These are phyloP conservation scores for Phaedon cochleariae DNA, from an alignment of 2,888 invertebrate species.

Conservation along the genomic window DNA sequence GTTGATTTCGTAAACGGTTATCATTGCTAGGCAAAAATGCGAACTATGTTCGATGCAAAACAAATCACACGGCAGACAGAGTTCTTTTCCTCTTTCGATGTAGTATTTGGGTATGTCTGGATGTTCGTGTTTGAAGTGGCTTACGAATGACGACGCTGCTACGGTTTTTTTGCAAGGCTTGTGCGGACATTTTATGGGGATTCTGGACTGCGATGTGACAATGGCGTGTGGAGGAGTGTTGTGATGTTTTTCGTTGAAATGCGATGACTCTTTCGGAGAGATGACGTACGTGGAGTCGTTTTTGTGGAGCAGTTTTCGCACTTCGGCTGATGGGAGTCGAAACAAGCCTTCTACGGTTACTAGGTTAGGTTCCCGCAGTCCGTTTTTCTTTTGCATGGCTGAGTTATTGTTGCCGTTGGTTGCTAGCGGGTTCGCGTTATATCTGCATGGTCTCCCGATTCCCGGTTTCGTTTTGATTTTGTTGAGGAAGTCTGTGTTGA, in stretches of 20 bases:
- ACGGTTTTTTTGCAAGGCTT: slow-evolving; percentile 55
- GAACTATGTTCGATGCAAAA: slow-evolving; percentile 47
- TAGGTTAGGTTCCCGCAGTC: slow-evolving; percentile 12
- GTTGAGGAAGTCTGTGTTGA: slow-evolving; percentile 49
- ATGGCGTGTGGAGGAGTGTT: slow-evolving; percentile 15
- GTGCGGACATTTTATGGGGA: slow-evolving; percentile 55
- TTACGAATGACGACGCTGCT: slow-evolving; percentile 53
- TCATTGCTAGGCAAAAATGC: slow-evolving; percentile 53
- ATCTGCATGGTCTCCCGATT: slow-evolving; percentile 54
- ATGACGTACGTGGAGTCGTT: slow-evolving; percentile 2
- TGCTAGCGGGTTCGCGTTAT: slow-evolving; percentile 39
- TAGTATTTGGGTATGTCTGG: slow-evolving; percentile 48
- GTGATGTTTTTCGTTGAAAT: slow-evolving; percentile 15
- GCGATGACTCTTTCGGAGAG: too few relatives aligned
- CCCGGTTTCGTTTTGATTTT: slow-evolving; percentile 55
- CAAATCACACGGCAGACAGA: slow-evolving; percentile 50
- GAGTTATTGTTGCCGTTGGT: slow-evolving; percentile 20
- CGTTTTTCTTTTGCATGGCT: slow-evolving; percentile 22
- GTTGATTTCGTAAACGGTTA: slow-evolving; percentile 53
- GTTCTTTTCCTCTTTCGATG: slow-evolving; percentile 50
- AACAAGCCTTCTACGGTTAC: slow-evolving; percentile 53
- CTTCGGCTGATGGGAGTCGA: slow-evolving; percentile 44
- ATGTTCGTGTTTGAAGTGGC: slow-evolving; percentile 58
- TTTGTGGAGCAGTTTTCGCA: slow-evolving; percentile 41
- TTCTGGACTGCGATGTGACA: slow-evolving; percentile 31